A percentile compares a stretch with the other conserved stretches of the same genome.
Conservation (phyloP, 2,113 vertebrate species). For the Zosterops japonicus region DNA sequence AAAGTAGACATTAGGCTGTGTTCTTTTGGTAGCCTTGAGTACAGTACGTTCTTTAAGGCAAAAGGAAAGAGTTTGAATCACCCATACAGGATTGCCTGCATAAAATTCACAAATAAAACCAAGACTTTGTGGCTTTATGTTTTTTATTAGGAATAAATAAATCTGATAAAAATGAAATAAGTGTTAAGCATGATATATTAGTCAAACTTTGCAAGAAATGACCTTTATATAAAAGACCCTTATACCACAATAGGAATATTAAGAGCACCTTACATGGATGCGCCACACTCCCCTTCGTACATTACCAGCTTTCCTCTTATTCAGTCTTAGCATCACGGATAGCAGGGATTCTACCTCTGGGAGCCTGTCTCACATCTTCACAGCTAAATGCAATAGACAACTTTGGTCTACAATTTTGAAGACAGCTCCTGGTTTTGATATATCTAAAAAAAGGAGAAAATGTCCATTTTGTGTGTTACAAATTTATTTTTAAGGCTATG, state of each 20-base stretch:
- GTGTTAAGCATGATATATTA: not conserved
- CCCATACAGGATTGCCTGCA: not conserved
- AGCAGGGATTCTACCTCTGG: not conserved
- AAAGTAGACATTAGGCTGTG: not conserved
- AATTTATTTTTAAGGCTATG: not conserved
- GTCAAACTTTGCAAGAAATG: not conserved
- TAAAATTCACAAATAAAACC: not conserved
- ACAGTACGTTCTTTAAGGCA: not conserved
- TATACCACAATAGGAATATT: not conserved
- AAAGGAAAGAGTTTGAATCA: not conserved
- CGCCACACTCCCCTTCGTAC: not conserved
- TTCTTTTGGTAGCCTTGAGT: not conserved
- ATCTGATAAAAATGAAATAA: slow-evolving; percentile 11
- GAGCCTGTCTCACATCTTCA: not conserved
- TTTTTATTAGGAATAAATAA: slow-evolving; percentile 64
- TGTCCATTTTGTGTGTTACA: not conserved
- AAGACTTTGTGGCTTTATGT: not conserved
- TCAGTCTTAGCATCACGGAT: not conserved
- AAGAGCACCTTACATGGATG: slow-evolving; percentile 6
- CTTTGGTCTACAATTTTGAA: not conserved
- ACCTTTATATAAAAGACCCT: slow-evolving; percentile 8
- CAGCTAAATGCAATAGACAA: not conserved
- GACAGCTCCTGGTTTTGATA: not conserved
- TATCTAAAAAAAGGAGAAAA: not conserved
- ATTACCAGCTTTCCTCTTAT: not conserved